These are phyloP conservation scores for Lasioglossum baleicum DNA, from an alignment of 1,140 invertebrate species.

Conservation along the genomic window DNA sequence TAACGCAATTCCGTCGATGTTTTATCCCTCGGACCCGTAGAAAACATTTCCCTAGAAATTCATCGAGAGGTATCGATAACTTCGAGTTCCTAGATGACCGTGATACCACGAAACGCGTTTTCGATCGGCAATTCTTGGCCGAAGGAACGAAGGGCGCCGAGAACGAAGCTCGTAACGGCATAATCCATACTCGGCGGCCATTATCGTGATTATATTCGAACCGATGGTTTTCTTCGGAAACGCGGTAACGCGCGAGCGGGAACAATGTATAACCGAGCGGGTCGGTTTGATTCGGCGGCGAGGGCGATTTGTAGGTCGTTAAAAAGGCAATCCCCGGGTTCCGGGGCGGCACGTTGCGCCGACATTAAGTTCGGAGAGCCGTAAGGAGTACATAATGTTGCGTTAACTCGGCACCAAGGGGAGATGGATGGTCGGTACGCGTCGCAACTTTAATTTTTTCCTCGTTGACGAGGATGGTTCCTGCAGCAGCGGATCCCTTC, in stretches of 20 bases:
- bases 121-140: not conserved
- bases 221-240: not conserved
- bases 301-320: slow-evolving; percentile 51
- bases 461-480: not conserved
- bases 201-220: slow-evolving; percentile 8
- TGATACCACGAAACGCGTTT: too few relatives aligned
- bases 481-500: too few relatives aligned
- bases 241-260: not conserved
- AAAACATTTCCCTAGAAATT: too few relatives aligned
- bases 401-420: slow-evolving; percentile 58
- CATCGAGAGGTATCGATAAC: too few relatives aligned
- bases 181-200: not conserved
- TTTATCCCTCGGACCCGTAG: too few relatives aligned
- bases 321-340: slow-evolving; percentile 47
- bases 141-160: too few relatives aligned
- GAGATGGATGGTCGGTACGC: slow-evolving; percentile 68
- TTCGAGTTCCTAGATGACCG: too few relatives aligned
- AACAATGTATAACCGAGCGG: too few relatives aligned
- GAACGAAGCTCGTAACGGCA: too few relatives aligned
- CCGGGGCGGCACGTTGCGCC: slow-evolving; percentile 29
- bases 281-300: slow-evolving; percentile 11
- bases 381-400: slow-evolving; percentile 62
- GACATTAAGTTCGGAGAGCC: slow-evolving; percentile 56
- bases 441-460: slow-evolving; percentile 65
- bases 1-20: too few relatives aligned